Evolutionary conservation across 2,797 vertebrate genomes (phyloP).

Genomic region (Coreius guichenoti): DNA sequence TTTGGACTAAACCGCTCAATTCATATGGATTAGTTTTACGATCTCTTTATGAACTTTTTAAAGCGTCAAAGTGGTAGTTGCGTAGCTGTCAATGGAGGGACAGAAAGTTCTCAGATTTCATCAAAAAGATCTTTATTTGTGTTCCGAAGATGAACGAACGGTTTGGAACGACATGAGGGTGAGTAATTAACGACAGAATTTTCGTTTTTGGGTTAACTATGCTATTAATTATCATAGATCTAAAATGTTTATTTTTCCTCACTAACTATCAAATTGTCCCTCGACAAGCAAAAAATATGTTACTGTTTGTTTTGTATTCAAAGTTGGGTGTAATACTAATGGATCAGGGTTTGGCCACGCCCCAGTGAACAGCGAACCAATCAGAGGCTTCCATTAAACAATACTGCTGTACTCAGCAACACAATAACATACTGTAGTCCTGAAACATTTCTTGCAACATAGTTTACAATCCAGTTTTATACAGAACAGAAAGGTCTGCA

Average conservation of each 20-base stretch:
- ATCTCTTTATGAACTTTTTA: too few species aligned
- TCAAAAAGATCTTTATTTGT: too few species aligned
- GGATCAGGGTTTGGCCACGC: constrained; percentile 9
- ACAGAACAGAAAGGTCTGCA: not conserved
- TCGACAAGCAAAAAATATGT: not conserved
- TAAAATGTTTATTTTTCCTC: not conserved
- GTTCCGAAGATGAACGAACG: too few species aligned
- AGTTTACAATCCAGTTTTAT: not conserved
- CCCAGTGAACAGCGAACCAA: constrained; percentile 25
- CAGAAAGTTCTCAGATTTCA: too few species aligned
- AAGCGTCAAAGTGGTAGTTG: too few species aligned
- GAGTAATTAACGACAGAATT: too few species aligned
- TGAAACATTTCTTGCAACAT: not conserved
- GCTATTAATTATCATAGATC: not conserved
- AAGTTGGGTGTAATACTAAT: constrained; percentile 9
- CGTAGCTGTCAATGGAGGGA: too few species aligned
- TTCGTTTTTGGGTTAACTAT: too few species aligned
- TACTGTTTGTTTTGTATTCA: not conserved
- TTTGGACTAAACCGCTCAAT: too few species aligned
- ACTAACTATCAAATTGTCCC: not conserved
- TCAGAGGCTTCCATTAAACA: constrained; percentile 9
- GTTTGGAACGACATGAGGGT: too few species aligned
- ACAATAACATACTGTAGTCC: not conserved
- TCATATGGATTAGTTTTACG: too few species aligned
- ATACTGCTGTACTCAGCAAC: constrained; percentile 1